Conservation (phyloP, 2,113 vertebrate species). For the Callaeas wilsoni region DNA sequence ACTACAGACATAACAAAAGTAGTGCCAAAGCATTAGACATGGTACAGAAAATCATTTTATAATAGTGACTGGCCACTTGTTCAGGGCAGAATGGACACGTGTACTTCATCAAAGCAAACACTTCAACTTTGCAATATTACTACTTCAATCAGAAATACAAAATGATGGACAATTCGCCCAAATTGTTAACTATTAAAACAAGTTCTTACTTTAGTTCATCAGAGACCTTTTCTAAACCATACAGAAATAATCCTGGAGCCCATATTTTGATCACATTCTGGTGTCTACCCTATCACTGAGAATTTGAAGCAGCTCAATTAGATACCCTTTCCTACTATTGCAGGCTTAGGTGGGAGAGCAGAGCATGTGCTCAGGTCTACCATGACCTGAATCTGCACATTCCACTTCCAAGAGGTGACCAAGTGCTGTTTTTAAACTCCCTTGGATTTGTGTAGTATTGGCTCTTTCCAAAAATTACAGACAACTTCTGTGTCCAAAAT, state of each 20-base stretch:
- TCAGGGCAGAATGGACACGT: background rate
- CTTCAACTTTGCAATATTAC: slow-evolving; percentile 7
- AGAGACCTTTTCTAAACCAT: background rate
- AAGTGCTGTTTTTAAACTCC: background rate
- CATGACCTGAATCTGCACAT: background rate
- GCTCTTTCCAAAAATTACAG: background rate
- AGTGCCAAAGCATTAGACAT: slow-evolving; percentile 57
- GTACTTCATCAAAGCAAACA: background rate
- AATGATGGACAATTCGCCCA: slow-evolving; percentile 12
- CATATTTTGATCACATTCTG: background rate
- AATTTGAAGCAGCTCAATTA: background rate
- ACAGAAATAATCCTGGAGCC: background rate
- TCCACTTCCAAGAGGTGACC: background rate
- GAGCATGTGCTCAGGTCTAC: accelerated
- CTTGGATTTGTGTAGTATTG: background rate
- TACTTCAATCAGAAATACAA: background rate
- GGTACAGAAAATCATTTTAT: slow-evolving; percentile 38
- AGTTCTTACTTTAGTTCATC: background rate
- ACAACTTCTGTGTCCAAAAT: background rate
- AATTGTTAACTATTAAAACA: slow-evolving; percentile 8
- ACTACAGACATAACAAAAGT: slow-evolving; percentile 68
- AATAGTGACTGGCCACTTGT: background rate
- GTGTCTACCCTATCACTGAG: background rate
- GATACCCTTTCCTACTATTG: background rate
- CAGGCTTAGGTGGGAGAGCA: background rate